These are phyloP conservation scores for Pleuronectes platessa DNA, from an alignment of 2,113 vertebrate species.

Conservation along the genomic window DNA sequence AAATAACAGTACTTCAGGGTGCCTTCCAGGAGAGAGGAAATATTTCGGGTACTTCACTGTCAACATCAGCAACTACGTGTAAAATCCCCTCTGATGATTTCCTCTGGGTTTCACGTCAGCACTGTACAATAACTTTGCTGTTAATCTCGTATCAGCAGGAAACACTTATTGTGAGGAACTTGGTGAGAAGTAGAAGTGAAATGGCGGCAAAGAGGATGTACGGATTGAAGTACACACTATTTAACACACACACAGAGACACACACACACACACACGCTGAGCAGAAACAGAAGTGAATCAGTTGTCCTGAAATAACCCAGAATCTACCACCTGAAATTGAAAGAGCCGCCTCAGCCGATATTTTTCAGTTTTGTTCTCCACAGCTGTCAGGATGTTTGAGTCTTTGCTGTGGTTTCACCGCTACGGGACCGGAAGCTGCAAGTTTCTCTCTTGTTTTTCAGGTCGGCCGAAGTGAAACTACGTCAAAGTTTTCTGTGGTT, in stretches of 20 bases:
- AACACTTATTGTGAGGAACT: neutral
- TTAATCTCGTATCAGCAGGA: neutral
- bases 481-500: slow-evolving; percentile 50
- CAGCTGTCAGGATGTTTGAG: slow-evolving; percentile 52
- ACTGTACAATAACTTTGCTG: neutral
- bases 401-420: slow-evolving; percentile 48
- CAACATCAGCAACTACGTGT: too few relatives aligned
- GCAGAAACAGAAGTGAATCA: neutral
- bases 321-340: slow-evolving; percentile 35
- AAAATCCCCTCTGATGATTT: too few relatives aligned
- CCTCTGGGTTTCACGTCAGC: too few relatives aligned
- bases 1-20: too few relatives aligned
- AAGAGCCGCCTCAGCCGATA: slow-evolving; percentile 1
- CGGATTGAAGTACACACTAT: too few relatives aligned
- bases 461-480: neutral
- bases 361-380: slow-evolving; percentile 53
- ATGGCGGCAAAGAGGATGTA: too few relatives aligned
- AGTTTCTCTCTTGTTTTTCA: slow-evolving; percentile 34
- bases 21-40: neutral
- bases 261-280: neutral
- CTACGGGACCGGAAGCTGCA: slow-evolving; percentile 24
- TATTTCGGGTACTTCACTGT: neutral
- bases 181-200: neutral
- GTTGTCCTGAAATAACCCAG: slow-evolving; percentile 11
- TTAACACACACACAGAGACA: neutral